phyloP scores from a whole-genome alignment of 2,797 vertebrate genomes.

The Acomys russatus region DNA sequence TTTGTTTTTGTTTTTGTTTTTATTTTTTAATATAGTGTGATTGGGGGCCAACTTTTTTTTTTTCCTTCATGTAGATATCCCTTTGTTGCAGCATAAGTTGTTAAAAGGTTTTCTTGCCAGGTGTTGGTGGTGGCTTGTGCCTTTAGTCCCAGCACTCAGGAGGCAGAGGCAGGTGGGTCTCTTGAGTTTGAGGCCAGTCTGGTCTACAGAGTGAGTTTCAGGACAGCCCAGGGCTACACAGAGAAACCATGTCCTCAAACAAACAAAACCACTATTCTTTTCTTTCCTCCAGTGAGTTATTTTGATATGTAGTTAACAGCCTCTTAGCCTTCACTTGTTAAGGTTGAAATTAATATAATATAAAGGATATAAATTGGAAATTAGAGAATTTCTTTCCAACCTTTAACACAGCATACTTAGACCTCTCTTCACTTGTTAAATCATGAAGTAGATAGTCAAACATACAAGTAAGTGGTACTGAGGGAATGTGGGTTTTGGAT shows the following conservation, averaged over 20 bases:
- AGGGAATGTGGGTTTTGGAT: background rate
- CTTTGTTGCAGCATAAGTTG: background rate
- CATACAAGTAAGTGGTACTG: background rate
- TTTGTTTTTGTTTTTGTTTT: too few species aligned
- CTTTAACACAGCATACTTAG: background rate
- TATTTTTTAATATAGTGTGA: background rate
- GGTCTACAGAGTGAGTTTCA: background rate
- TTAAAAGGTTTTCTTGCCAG: background rate
- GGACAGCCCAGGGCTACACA: background rate
- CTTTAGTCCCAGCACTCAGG: background rate
- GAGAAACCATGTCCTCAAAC: background rate
- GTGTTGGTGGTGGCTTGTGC: background rate
- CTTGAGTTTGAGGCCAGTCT: background rate
- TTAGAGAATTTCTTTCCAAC: background rate
- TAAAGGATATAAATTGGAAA: background rate
- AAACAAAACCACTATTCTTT: background rate
- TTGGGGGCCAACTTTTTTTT: background rate
- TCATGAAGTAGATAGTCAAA: background rate
- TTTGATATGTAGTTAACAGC: background rate
- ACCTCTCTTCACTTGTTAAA: background rate
- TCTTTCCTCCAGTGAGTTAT: background rate
- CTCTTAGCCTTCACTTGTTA: slow-evolving; percentile 41
- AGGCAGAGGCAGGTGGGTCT: background rate
- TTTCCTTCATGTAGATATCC: background rate
- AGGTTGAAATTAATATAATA: background rate